A percentile compares a stretch with the other conserved stretches of the same genome.
Conservation (phyloP, 2,113 vertebrate genomes). For the Pseudopipra pipra region DNA sequence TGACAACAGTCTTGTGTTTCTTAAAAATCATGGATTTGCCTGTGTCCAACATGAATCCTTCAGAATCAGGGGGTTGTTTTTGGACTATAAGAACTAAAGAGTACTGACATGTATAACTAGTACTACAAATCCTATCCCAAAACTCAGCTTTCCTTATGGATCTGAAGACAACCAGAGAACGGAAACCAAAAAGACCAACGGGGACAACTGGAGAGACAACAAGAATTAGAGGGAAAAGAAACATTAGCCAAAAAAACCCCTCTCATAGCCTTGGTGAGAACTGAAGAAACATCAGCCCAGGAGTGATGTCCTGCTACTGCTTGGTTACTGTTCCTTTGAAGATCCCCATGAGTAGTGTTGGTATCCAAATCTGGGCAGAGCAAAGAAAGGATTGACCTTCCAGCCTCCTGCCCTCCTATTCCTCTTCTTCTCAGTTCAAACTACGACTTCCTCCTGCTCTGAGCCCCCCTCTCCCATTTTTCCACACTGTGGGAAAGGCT, state of each 20-base stretch:
- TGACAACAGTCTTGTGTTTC: accelerated
- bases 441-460: background rate
- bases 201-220: background rate
- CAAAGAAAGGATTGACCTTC: background rate
- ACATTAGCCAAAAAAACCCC: background rate
- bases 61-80: background rate
- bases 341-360: background rate
- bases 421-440: background rate
- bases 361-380: background rate
- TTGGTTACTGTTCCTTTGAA: background rate
- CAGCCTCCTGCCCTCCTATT: background rate
- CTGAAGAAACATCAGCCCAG: background rate
- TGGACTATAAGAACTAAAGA: background rate
- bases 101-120: background rate
- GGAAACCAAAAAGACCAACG: background rate
- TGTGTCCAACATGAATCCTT: background rate
- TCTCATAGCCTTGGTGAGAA: background rate
- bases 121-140: background rate
- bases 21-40: background rate
- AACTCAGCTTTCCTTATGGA: background rate
- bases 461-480: background rate
- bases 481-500: background rate
- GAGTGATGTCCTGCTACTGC: background rate
- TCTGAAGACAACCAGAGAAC: background rate
- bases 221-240: background rate